Evolutionary conservation across 2,113 vertebrate species (phyloP).

Genomic region (Turdus rufiventris): DNA sequence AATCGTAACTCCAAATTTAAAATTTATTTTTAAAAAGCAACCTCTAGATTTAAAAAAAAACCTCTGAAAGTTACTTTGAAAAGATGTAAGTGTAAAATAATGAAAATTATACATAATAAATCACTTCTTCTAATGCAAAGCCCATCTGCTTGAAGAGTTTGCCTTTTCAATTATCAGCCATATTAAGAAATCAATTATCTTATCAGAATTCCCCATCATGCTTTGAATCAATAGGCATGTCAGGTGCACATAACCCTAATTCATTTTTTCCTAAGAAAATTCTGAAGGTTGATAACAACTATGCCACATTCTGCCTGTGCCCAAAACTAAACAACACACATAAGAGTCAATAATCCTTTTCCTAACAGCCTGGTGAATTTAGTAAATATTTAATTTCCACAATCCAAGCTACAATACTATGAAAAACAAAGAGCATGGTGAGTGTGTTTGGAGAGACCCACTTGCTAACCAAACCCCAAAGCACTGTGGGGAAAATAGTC

Average conservation of each 20-base stretch:
- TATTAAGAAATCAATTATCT: not conserved
- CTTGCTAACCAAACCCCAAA: not conserved
- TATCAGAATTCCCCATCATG: not conserved
- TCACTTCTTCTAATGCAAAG: not conserved
- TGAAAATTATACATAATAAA: not conserved
- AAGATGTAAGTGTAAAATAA: not conserved
- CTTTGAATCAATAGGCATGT: not conserved
- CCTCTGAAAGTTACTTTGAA: not conserved
- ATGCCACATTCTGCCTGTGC: not conserved
- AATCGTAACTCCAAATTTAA: not conserved
- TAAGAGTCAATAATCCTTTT: not conserved
- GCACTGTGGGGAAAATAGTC: not conserved
- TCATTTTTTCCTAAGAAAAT: not conserved
- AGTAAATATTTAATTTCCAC: not conserved
- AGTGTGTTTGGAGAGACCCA: accelerated
- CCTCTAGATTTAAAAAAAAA: not conserved
- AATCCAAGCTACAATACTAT: not conserved
- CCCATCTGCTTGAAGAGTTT: not conserved
- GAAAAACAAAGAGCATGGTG: not conserved
- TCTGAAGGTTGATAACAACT: not conserved
- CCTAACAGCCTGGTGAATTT: not conserved
- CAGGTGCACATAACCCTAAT: not conserved
- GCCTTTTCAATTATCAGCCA: not conserved
- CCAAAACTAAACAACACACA: not conserved
- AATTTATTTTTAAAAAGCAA: not conserved